Percentiles rank a stretch among this genome's conserved stretches.
These are phyloP conservation scores for Drosophila anomelani DNA, from an alignment of 2,888 invertebrate species.

Conservation along the genomic window DNA sequence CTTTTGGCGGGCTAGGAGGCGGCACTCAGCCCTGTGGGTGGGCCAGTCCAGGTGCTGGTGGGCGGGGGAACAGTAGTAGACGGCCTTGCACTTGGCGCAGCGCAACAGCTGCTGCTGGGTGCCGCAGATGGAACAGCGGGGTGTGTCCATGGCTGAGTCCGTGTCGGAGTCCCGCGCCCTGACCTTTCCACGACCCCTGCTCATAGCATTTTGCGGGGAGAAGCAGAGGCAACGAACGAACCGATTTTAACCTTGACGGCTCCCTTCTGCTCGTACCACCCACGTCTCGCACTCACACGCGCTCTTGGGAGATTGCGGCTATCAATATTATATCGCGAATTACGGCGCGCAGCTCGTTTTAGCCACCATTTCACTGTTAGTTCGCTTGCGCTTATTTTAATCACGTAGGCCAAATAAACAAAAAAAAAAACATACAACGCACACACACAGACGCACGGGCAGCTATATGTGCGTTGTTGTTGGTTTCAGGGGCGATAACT, in stretches of 20 bases:
- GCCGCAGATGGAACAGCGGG: slow-evolving; percentile 80
- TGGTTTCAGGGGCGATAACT: slow-evolving; percentile 16
- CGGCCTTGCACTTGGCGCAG: slow-evolving; percentile 90
- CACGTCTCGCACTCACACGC: slow-evolving; percentile 29
- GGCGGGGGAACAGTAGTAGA: slow-evolving; percentile 91
- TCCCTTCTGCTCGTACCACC: slow-evolving; percentile 21
- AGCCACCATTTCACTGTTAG: slow-evolving; percentile 57
- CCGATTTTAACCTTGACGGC: slow-evolving; percentile 64
- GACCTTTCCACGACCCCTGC: slow-evolving; percentile 70
- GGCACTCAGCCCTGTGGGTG: slow-evolving; percentile 89
- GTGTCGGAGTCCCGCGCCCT: slow-evolving; percentile 47
- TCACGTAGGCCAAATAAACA: slow-evolving; percentile 71
- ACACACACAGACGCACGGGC: slow-evolving; percentile 45
- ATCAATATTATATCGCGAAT: slow-evolving; percentile 43
- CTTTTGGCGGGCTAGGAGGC: slow-evolving; percentile 84
- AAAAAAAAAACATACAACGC: slow-evolving; percentile 40
- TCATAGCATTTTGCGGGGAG: slow-evolving; percentile 53
- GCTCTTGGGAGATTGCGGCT: slow-evolving; percentile 19
- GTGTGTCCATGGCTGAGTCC: slow-evolving; percentile 39
- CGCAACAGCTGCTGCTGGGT: slow-evolving; percentile 86
- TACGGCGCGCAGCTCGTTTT: slow-evolving; percentile 34
- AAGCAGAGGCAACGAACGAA: slow-evolving; percentile 34
- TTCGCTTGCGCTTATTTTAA: slow-evolving; percentile 59
- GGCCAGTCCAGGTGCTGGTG: slow-evolving; percentile 93
- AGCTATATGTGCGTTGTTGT: slow-evolving; percentile 45